phyloP scores from a whole-genome alignment of 2,888 invertebrate species.

The Heterodera filipjevi region DNA sequence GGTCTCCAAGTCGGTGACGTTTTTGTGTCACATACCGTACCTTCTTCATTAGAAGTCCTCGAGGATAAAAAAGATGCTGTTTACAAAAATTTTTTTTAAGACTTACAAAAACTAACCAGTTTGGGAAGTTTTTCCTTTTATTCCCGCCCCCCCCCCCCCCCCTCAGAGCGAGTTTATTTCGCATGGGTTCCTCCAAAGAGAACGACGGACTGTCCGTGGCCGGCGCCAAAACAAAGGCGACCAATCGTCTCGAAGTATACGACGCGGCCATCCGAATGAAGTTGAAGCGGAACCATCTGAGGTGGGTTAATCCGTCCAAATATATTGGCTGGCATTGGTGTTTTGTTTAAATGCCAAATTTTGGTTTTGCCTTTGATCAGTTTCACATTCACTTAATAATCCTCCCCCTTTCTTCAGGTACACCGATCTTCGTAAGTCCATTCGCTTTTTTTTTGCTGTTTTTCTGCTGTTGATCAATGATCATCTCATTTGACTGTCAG shows the following conservation, averaged over 20 bases:
- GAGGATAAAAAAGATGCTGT: too few species aligned
- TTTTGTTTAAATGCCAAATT: too few species aligned
- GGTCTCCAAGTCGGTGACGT: constrained; percentile 40
- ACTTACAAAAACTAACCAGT: too few species aligned
- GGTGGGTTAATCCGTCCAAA: background rate
- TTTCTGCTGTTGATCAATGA: background rate
- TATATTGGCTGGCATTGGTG: background rate
- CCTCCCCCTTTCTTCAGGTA: constrained; percentile 44
- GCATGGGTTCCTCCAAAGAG: constrained; percentile 28
- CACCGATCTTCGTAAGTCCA: constrained; percentile 49
- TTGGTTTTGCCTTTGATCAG: too few species aligned
- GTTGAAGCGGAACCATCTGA: background rate
- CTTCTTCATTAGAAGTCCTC: background rate
- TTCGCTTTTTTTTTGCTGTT: too few species aligned
- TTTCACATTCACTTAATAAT: too few species aligned
- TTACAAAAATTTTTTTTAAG: too few species aligned
- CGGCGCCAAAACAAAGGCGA: background rate
- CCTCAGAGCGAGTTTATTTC: constrained; percentile 43
- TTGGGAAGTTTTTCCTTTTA: too few species aligned
- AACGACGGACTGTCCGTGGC: constrained; percentile 33
- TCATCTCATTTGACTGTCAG: background rate
- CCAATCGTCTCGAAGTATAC: constrained; percentile 4
- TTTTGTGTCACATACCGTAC: too few species aligned
- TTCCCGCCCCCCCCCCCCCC: background rate
- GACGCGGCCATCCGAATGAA: constrained; percentile 25